Percentiles rank a stretch among this genome's conserved stretches.
These are phyloP conservation scores for Archips crataeganus DNA, from an alignment of 2,888 invertebrate species.

Conservation along the genomic window DNA sequence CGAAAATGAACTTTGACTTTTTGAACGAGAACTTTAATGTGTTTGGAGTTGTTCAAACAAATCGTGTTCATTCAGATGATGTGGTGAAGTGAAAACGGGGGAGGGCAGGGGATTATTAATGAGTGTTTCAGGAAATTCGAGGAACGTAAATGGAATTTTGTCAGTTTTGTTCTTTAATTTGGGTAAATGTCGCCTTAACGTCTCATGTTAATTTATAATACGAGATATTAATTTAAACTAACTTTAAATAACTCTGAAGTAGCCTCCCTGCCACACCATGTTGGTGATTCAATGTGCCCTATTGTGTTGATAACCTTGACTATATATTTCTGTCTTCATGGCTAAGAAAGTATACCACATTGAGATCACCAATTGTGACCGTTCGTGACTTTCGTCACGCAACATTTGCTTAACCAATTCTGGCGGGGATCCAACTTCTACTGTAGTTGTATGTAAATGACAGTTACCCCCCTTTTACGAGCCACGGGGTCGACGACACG, in stretches of 20 bases:
- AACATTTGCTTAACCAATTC: slow-evolving; percentile 3
- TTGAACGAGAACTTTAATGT: slow-evolving; percentile 23
- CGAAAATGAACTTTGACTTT: slow-evolving; percentile 34
- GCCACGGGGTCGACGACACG: slow-evolving; percentile 13
- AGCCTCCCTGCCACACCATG: too few relatives aligned
- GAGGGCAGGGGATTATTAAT: neutral
- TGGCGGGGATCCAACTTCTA: neutral
- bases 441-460: slow-evolving; percentile 12
- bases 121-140: neutral
- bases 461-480: slow-evolving; percentile 4
- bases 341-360: neutral
- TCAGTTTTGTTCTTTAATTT: neutral
- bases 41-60: slow-evolving; percentile 21
- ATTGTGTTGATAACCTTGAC: too few relatives aligned
- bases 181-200: neutral
- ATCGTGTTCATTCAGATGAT: slow-evolving; percentile 10
- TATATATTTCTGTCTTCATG: too few relatives aligned
- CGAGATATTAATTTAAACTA: too few relatives aligned
- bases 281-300: too few relatives aligned
- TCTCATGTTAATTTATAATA: neutral
- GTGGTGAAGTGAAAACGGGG: neutral
- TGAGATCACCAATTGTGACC: neutral
- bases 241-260: too few relatives aligned
- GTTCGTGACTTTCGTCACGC: neutral
- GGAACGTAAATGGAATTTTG: neutral